These are phyloP conservation scores for Sceloporus undulatus DNA, from an alignment of 2,113 vertebrate species.

Conservation along the genomic window DNA sequence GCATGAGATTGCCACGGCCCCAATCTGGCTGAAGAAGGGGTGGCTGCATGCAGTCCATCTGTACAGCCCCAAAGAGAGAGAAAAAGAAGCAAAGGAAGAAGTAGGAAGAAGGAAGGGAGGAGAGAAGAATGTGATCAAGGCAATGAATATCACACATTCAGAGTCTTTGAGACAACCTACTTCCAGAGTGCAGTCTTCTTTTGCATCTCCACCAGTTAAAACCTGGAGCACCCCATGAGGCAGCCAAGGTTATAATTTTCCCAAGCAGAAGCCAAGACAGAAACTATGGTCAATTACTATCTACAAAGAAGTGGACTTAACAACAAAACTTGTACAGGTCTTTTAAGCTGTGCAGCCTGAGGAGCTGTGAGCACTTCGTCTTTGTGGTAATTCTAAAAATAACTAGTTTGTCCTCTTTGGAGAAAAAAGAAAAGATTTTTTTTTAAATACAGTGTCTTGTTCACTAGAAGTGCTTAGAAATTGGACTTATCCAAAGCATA, in stretches of 20 bases:
- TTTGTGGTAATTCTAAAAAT: constrained; percentile 23
- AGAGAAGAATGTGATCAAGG: background rate
- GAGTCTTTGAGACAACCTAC: background rate
- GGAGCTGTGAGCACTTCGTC: background rate
- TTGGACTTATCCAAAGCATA: background rate
- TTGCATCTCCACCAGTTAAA: background rate
- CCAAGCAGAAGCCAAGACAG: background rate
- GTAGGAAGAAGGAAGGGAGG: background rate
- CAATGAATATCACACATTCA: background rate
- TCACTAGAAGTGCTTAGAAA: background rate
- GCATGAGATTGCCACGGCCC: too few relatives aligned
- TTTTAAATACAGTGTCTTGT: background rate
- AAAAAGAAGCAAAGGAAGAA: background rate
- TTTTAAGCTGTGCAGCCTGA: constrained; percentile 8
- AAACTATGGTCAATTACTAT: background rate
- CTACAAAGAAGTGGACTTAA: constrained; percentile 7
- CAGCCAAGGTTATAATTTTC: background rate
- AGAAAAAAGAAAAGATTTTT: background rate
- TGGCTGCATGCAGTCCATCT: too few relatives aligned
- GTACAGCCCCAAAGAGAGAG: background rate
- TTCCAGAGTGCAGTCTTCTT: background rate
- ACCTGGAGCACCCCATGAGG: background rate
- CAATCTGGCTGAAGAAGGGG: too few relatives aligned
- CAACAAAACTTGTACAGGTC: background rate
- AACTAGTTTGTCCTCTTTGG: background rate